Base-by-base conservation (phyloP, 2,113 vertebrate genomes). In the Bubo bubo region DNA sequence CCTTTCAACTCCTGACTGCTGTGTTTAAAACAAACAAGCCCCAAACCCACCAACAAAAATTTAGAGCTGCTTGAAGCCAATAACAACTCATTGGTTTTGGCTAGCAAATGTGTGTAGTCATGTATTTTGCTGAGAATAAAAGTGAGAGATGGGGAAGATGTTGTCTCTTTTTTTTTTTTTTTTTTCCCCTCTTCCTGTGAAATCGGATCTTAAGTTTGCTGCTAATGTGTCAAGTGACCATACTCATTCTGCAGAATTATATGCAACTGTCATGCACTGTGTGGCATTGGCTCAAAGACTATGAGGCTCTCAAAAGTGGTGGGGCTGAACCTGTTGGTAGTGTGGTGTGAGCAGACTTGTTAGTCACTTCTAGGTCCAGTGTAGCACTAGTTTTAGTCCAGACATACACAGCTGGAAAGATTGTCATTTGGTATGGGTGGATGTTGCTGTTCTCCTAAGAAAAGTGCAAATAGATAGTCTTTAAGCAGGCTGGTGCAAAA, bases 341-440 rank as follows among this genome's bases (percentile, higher is more conserved):
- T 53, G 45, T 62, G 27, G 15, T 52, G 26, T 71, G 15, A 77
- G 32, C 50, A 88, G 75, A 64, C 30, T 68, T 68, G 7, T 15
- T 60, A 26, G 34, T 79, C 30, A 8, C 49, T 59, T 67, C 20
- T 76, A 3, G 56, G 41, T 73, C 28, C 24, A 58, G 12, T 64
- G 30, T 18, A 68, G 22, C 41, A 9, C 34, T 85, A 12, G 26
- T 34, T 43, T 87, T 79, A 74, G 47, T 37, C 18, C 45, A 68
- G 49, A 20, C 0, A 0, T 58, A 49, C 0, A 2, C 4, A 62
- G 55, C 58, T 75, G 70, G 37, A 59, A 67, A 11, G 41, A 24
- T 35, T 52, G 27, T 71, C 32, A 27, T 35, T 88, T 95, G 59
- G 22, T 17, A 45, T 3, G n/a, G 14, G 10, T 73, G 26, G 20